Conservation (phyloP, 2,113 vertebrate species). For the Pimephales promelas region DNA sequence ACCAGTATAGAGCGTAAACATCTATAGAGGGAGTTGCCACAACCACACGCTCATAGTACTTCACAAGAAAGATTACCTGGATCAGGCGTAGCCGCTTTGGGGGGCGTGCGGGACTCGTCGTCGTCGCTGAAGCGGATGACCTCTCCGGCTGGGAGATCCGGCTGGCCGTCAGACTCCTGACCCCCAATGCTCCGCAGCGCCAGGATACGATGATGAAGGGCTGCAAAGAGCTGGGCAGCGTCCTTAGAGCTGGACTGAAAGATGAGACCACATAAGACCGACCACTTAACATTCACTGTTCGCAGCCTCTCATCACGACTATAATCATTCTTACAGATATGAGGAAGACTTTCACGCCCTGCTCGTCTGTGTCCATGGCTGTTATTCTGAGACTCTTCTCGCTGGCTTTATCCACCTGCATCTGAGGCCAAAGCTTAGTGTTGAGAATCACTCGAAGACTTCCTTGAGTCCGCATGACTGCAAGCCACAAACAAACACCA, state of each 20-base stretch:
- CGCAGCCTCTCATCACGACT: neutral
- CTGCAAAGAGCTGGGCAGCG: constrained; percentile 89
- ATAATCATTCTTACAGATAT: constrained; percentile 84
- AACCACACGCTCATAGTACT: neutral
- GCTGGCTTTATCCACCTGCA: constrained; percentile 98
- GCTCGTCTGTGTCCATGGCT: constrained; percentile 96
- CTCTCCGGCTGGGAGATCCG: constrained; percentile 69
- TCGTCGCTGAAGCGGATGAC: constrained; percentile 78
- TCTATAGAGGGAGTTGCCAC: neutral
- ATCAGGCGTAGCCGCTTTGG: constrained; percentile 69
- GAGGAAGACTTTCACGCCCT: constrained; percentile 96
- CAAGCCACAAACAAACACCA: constrained; percentile 29
- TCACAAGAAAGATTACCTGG: constrained; percentile 67
- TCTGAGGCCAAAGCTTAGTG: constrained; percentile 97
- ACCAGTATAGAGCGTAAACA: neutral
- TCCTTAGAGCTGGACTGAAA: constrained; percentile 94
- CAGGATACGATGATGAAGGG: constrained; percentile 92
- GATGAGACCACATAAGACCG: constrained; percentile 2
- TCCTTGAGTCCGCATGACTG: constrained; percentile 98
- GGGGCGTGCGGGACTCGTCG: constrained; percentile 70
- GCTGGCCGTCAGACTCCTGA: constrained; percentile 84
- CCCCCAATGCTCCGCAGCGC: constrained; percentile 88
- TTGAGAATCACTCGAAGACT: constrained; percentile 96
- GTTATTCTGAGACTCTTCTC: constrained; percentile 96
- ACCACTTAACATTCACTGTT: neutral